phyloP scores from a whole-genome alignment of 1,140 invertebrate species.

The Zaprionus capensis region DNA sequence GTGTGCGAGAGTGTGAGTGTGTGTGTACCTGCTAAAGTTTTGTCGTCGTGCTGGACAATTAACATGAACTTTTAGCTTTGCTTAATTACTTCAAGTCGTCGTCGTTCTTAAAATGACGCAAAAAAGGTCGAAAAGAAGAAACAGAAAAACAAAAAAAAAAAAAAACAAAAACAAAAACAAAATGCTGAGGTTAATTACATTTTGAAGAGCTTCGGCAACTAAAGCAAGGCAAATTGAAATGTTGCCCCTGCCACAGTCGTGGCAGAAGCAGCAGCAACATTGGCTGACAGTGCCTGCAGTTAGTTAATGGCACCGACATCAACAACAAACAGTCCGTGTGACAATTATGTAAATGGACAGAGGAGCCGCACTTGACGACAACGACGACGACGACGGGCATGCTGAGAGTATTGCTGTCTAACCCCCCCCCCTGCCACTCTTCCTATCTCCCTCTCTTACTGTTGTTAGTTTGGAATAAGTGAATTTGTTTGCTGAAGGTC shows the following conservation, averaged over 20 bases:
- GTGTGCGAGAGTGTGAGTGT: slow-evolving; percentile 24
- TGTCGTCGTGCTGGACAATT: slow-evolving; percentile 65
- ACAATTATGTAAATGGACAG: slow-evolving; percentile 79
- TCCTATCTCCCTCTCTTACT: not conserved
- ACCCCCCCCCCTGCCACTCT: not conserved
- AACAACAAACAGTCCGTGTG: slow-evolving; percentile 63
- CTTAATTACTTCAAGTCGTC: slow-evolving; percentile 73
- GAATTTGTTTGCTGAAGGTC: slow-evolving; percentile 72
- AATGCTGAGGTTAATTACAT: slow-evolving; percentile 74
- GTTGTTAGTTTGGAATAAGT: slow-evolving; percentile 57
- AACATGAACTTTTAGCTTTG: slow-evolving; percentile 83
- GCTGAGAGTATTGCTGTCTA: not conserved
- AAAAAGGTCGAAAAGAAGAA: slow-evolving; percentile 43
- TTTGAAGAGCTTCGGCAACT: slow-evolving; percentile 62
- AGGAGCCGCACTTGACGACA: slow-evolving; percentile 55
- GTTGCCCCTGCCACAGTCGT: slow-evolving; percentile 21
- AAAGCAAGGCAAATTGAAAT: slow-evolving; percentile 72
- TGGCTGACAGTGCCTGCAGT: slow-evolving; percentile 40
- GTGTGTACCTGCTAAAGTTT: slow-evolving; percentile 44
- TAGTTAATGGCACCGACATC: slow-evolving; percentile 64
- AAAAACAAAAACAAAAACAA: slow-evolving; percentile 19
- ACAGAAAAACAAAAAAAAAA: slow-evolving; percentile 16
- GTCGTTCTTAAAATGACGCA: slow-evolving; percentile 78
- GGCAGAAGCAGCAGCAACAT: not conserved
- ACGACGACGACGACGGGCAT: no score